Percentiles rank a stretch among this genome's conserved stretches.
Conservation (phyloP, 1,140 invertebrate genomes). For the Nasonia longicornis region DNA sequence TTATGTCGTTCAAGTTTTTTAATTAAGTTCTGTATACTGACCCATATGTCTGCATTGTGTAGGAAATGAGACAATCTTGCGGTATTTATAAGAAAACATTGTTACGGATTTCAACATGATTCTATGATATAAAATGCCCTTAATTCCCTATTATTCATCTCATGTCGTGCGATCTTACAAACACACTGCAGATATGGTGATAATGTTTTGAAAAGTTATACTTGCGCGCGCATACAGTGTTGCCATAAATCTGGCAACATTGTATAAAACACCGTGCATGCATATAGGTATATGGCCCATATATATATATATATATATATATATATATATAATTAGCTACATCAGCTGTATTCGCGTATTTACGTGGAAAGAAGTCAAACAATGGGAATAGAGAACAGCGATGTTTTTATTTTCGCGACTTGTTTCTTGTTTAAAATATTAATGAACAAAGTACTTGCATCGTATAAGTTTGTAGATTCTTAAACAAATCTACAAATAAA, state of each 20-base stretch:
- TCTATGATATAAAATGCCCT: background rate
- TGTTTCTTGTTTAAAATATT: slow-evolving; percentile 13
- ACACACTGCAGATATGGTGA: no score
- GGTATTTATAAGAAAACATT: slow-evolving; percentile 20
- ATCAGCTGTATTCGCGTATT: background rate
- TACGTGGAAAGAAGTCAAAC: slow-evolving; percentile 4
- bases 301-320: no score
- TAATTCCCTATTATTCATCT: background rate
- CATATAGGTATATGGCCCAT: no score
- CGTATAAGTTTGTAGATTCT: background rate
- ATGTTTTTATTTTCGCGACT: slow-evolving; percentile 25
- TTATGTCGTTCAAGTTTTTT: background rate
- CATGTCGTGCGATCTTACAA: no score
- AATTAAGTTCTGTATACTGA: slow-evolving; percentile 1
- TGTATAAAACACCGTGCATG: no score
- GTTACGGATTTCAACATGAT: background rate
- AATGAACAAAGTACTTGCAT: background rate
- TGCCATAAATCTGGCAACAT: no score
- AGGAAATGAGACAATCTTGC: slow-evolving; percentile 21
- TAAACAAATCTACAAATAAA: background rate
- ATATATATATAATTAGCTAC: no score
- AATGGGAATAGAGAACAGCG: background rate
- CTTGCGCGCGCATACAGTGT: background rate
- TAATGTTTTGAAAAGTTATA: slow-evolving; percentile 1
- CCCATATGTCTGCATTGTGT: slow-evolving; percentile 38